Conservation (phyloP, 1,140 invertebrate species). For the Lasioglossum baleicum region DNA sequence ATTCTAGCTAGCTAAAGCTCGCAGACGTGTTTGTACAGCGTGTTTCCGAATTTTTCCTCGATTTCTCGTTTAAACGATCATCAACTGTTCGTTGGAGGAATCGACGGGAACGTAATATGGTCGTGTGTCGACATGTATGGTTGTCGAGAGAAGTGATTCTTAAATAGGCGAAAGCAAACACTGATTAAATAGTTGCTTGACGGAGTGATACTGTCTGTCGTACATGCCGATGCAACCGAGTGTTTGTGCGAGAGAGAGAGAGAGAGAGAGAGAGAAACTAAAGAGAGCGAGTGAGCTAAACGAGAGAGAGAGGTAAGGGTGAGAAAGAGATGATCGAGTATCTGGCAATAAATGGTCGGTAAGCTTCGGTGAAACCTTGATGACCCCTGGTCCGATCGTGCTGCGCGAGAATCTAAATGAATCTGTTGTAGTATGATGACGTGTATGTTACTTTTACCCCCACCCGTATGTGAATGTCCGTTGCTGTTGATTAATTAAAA, state of each 20-base stretch:
- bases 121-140: constrained; percentile 14
- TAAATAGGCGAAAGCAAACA: background rate
- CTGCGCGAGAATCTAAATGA: constrained; percentile 55
- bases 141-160: background rate
- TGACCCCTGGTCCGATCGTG: constrained; percentile 57
- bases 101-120: background rate
- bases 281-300: background rate
- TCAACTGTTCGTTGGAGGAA: constrained; percentile 14
- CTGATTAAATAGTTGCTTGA: constrained; percentile 15
- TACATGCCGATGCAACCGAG: constrained; percentile 30
- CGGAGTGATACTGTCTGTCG: constrained; percentile 7
- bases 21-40: constrained; percentile 37
- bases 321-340: constrained; percentile 29
- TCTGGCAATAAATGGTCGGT: constrained; percentile 17
- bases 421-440: constrained; percentile 57
- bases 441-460: constrained; percentile 64
- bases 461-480: constrained; percentile 67
- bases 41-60: constrained; percentile 23
- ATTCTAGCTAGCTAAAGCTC: constrained; percentile 41
- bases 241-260: constrained; percentile 38
- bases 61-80: constrained; percentile 39
- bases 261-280: constrained; percentile 37
- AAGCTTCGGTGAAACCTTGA: constrained; percentile 36
- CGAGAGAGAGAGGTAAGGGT: constrained; percentile 42
- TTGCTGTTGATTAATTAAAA: constrained; percentile 72